Evolutionary conservation across 2,888 invertebrate species (phyloP), one percentile per base, ranked within the genome.

Genomic region (Chydorus sphaericus): DNA sequence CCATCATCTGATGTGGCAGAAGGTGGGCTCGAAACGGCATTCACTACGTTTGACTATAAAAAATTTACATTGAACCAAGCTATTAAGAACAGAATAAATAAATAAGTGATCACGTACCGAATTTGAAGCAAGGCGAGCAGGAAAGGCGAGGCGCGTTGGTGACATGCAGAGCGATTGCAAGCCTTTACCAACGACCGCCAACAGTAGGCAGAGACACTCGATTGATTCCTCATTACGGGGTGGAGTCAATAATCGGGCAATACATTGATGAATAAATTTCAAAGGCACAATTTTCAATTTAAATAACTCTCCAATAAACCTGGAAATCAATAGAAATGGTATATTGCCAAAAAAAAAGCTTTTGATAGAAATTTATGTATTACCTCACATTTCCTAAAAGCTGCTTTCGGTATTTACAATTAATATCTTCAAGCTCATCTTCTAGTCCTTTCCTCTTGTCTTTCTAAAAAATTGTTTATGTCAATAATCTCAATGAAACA

Each of bases 371-470:
- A n/a, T n/a, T n/a, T n/a, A n/a, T n/a, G n/a, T 56, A 63, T 69
- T 82, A 87, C 71, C 90, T 77, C 56, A 91, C 88, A 66, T 89
- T 90, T 66, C 93, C 93, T 56, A 91, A 84, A 29, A 89, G 89
- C 66, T 88, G 81, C 70, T 85, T 78, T 61, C 90, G 78, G 56
- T 85, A 74, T 66, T 79, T 79, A 37, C 86, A 78, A 65, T 86
- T 85, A 63, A 84, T 83, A 65, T 89, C 87, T 56, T 82, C 81
- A 28, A 86, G 70, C 59, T 75, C 73, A n/a, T 78, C 66, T 60
- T 78, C 75, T 11, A 90, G 66, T 65, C 86, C 85, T 60, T 83
- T 84, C 67, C 82, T 87, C 67, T 81, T 85, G 50, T 77, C 77
- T 72, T 76, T 63, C 55, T 62, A 69, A n/a, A 38, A n/a, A n/a